phyloP scores from a whole-genome alignment of 2,797 vertebrate species.

The Rousettus madagascariensis region DNA sequence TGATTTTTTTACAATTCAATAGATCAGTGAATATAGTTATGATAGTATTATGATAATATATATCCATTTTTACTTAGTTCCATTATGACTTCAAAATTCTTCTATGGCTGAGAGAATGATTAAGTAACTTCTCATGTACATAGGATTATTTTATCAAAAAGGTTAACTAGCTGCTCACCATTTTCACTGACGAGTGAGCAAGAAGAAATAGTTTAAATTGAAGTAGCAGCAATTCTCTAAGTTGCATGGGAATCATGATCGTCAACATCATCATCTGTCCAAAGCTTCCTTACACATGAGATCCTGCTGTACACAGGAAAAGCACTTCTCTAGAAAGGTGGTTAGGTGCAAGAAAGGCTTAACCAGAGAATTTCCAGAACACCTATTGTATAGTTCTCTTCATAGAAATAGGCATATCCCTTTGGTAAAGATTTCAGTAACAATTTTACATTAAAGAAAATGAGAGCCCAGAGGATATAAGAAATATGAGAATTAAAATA shows the following conservation, averaged over 20 bases:
- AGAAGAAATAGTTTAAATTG: constrained; percentile 23
- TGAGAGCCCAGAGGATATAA: not conserved
- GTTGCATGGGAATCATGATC: not conserved
- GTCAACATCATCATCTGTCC: not conserved
- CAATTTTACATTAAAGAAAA: not conserved
- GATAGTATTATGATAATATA: not conserved
- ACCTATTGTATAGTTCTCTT: not conserved
- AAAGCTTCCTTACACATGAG: not conserved
- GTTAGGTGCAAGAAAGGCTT: not conserved
- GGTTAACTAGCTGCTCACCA: constrained; percentile 50
- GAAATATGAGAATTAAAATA: not conserved
- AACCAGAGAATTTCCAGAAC: not conserved
- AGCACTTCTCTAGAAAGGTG: not conserved
- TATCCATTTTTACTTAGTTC: constrained; percentile 44
- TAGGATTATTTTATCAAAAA: constrained; percentile 39
- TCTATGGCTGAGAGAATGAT: constrained; percentile 46
- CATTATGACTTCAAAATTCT: constrained; percentile 50
- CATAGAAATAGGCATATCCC: not conserved
- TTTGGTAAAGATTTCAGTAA: not conserved
- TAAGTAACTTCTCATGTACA: constrained; percentile 20
- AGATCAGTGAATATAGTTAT: not conserved
- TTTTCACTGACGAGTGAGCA: constrained; percentile 36
- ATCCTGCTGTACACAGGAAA: not conserved
- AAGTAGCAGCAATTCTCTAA: not conserved
- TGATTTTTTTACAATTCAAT: not conserved